These are phyloP conservation scores for Synergus umbraculus DNA, from an alignment of 2,888 invertebrate genomes.

Conservation along the genomic window DNA sequence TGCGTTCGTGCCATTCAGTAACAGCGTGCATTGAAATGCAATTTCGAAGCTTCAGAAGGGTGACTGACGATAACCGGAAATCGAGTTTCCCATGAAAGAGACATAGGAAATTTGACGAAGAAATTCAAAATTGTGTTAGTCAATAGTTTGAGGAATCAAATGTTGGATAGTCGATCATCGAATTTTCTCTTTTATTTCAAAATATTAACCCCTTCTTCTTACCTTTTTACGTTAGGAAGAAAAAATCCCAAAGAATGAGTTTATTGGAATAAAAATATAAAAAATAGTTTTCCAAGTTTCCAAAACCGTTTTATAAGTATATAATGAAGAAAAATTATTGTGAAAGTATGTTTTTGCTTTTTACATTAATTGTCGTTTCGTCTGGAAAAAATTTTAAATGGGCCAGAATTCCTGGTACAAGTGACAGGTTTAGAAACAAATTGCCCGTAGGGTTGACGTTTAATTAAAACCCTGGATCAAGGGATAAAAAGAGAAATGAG, in stretches of 20 bases:
- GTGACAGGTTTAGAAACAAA: neutral
- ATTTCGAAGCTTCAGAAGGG: slow-evolving; percentile 62
- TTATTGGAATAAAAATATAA: too few species aligned
- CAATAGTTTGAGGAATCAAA: neutral
- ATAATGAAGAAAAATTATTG: too few species aligned
- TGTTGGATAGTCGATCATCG: neutral
- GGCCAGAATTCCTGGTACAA: neutral
- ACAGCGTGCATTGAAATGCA: slow-evolving; percentile 64
- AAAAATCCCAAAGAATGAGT: too few species aligned
- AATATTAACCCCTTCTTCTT: neutral
- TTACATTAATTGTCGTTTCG: neutral
- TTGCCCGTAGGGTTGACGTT: slow-evolving; percentile 13
- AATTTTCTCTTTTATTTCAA: neutral
- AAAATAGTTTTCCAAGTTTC: too few species aligned
- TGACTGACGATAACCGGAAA: slow-evolving; percentile 68
- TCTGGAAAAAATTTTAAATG: neutral
- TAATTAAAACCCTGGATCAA: slow-evolving; percentile 24
- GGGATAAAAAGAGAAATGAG: slow-evolving; percentile 18
- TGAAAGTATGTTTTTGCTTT: too few species aligned
- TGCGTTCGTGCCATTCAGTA: slow-evolving; percentile 46
- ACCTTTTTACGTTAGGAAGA: neutral
- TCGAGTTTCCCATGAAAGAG: slow-evolving; percentile 64
- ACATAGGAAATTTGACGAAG: slow-evolving; percentile 42
- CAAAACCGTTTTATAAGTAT: too few species aligned
- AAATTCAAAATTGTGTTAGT: neutral